Conservation (phyloP, 2,797 vertebrate genomes). For the Spinus pinus region DNA sequence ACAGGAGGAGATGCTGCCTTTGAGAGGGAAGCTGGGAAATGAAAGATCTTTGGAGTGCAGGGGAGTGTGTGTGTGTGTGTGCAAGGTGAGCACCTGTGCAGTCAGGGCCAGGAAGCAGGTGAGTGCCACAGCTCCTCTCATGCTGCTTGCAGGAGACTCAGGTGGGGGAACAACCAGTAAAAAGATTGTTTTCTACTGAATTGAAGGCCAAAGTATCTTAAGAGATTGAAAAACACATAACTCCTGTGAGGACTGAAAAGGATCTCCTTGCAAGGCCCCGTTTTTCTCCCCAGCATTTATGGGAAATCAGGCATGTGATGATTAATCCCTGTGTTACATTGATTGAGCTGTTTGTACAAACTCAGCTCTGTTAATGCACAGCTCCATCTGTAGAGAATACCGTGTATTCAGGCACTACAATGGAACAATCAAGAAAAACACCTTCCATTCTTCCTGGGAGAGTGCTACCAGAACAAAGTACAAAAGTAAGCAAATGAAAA, state of each 20-base stretch:
- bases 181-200: not conserved
- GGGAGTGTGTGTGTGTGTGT: not conserved
- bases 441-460: not conserved
- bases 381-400: conserved; percentile 40
- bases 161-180: not conserved
- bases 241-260: not conserved
- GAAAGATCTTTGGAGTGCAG: not conserved
- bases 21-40: not conserved
- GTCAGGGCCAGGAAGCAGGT: not conserved
- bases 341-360: conserved; percentile 54
- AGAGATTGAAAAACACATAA: not conserved
- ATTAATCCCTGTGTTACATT: conserved; percentile 36
- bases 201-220: not conserved
- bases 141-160: not conserved
- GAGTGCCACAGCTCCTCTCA: not conserved
- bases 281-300: not conserved
- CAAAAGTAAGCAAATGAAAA: conserved; percentile 27
- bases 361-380: conserved; percentile 35
- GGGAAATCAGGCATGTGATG: conserved; percentile 22
- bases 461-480: not conserved
- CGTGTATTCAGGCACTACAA: conserved; percentile 17
- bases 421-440: conserved; percentile 9
- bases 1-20: not conserved
- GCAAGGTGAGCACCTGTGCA: not conserved
- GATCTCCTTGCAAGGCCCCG: not conserved